Conservation (phyloP, 2,888 invertebrate species). For the Acleris holmiana region DNA sequence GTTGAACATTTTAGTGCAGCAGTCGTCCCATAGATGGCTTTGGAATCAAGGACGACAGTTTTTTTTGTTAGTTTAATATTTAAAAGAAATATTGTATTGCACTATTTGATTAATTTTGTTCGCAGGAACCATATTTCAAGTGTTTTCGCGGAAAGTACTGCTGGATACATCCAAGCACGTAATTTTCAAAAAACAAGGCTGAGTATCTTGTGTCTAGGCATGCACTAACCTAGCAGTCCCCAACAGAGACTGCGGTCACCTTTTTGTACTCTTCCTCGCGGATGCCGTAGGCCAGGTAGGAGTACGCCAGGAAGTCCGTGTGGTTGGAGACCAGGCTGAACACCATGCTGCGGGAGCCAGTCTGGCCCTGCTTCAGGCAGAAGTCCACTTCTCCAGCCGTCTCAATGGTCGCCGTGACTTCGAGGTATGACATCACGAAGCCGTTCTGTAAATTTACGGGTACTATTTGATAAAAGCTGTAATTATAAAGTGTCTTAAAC, state of each 20-base stretch:
- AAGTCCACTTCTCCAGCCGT: conserved; percentile 62
- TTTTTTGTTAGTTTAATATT: too few relatives aligned
- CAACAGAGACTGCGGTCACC: conserved; percentile 62
- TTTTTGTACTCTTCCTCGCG: conserved; percentile 73
- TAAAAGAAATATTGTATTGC: not conserved
- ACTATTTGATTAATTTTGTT: not conserved
- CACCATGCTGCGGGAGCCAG: conserved; percentile 63
- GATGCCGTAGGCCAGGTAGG: conserved; percentile 71
- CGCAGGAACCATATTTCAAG: too few relatives aligned
- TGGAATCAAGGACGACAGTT: too few relatives aligned
- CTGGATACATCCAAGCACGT: too few relatives aligned
- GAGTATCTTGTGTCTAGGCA: not conserved
- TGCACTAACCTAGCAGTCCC: conserved; percentile 55
- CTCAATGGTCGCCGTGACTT: conserved; percentile 64
- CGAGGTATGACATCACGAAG: conserved; percentile 70
- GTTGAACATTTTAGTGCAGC: not conserved
- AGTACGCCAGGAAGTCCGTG: conserved; percentile 70
- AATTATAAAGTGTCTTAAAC: not conserved
- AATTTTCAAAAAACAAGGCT: too few relatives aligned
- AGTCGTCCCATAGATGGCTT: conserved; percentile 9
- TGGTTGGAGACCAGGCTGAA: conserved; percentile 75
- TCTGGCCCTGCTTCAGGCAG: conserved; percentile 59
- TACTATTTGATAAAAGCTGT: not conserved
- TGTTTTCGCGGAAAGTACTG: too few relatives aligned
- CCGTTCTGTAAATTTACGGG: conserved; percentile 55